Base-by-base conservation (phyloP, 1,140 invertebrate genomes). In the Ericerus pela region DNA sequence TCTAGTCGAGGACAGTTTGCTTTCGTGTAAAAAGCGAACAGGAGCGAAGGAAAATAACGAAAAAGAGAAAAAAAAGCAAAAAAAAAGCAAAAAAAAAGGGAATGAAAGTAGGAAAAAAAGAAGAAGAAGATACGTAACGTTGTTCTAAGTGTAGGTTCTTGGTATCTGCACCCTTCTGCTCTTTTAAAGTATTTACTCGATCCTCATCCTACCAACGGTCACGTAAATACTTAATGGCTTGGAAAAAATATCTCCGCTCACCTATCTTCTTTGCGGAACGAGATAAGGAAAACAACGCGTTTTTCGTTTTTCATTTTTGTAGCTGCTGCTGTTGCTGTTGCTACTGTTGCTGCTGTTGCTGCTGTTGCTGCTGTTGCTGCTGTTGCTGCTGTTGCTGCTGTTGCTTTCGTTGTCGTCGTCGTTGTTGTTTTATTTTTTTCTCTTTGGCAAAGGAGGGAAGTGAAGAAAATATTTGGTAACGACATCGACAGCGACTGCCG, bases 171-270 rank as follows among this genome's bases (percentile, higher is more conserved):
- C 36, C 36, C 36, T 24, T 10, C 8, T 24, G 41, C 26, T 22
- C 41, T 38, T n/a, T n/a, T n/a, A n/a, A n/a, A n/a, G n/a, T n/a
- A n/a, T n/a, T n/a, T n/a, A n/a, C n/a, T n/a, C n/a, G 20, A 18
- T 47, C 41, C 41, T 47, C 41, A 47, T 47, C 41, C 41, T 24
- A 24, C 41, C 22, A 47, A 47, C 41, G 41, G 41, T 47, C 41
- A 47, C 41, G 41, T 47, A 47, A 47, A 47, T 47, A 47, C 41
- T 47, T 47, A 47, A 47, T 47, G 41, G 41, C 41, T 47, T 24
- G 41, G 41, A 47, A 47, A 47, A 47, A 47, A 47, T 47, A 47
- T 47, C 41, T 47, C 41, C 41, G 41, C 26, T 47, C 20, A 22
- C 41, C 41, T 47, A 47, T 47, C 41, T n/a, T n/a, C n/a, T n/a